These are phyloP conservation scores for Euschistus heros DNA, from an alignment of 1,140 invertebrate genomes.

Conservation along the genomic window DNA sequence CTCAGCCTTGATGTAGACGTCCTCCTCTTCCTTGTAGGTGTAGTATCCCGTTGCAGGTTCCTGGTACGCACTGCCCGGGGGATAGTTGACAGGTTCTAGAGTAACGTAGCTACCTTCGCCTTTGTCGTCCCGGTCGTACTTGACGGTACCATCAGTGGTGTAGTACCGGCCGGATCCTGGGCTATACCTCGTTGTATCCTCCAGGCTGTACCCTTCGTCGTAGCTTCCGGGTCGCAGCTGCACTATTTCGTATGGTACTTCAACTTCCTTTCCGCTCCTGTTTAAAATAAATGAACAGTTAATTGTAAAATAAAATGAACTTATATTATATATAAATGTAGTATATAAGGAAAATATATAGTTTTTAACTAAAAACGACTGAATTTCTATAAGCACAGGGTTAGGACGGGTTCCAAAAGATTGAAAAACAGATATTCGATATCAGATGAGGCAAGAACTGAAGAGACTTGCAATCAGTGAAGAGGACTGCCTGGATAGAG, in stretches of 20 bases:
- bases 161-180: slow-evolving; percentile 2
- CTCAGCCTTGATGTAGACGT: slow-evolving; percentile 17
- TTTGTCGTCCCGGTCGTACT: slow-evolving; percentile 26
- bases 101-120: slow-evolving; percentile 23
- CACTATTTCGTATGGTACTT: background rate
- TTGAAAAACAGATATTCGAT: too few species aligned
- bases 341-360: too few species aligned
- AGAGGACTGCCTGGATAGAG: too few species aligned
- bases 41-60: slow-evolving; percentile 8
- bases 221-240: background rate
- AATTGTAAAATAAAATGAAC: too few species aligned
- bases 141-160: slow-evolving; percentile 11
- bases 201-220: background rate
- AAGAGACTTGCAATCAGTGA: too few species aligned
- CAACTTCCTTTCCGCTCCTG: background rate
- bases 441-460: too few species aligned
- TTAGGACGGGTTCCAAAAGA: too few species aligned
- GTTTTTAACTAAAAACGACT: too few species aligned
- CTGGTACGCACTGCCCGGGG: background rate
- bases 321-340: too few species aligned
- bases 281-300: background rate
- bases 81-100: slow-evolving; percentile 19
- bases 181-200: slow-evolving; percentile 10
- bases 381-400: too few species aligned
- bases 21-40: slow-evolving; percentile 11